Base-by-base conservation (phyloP, 2,797 vertebrate genomes). In the Crenuchus spilurus region DNA sequence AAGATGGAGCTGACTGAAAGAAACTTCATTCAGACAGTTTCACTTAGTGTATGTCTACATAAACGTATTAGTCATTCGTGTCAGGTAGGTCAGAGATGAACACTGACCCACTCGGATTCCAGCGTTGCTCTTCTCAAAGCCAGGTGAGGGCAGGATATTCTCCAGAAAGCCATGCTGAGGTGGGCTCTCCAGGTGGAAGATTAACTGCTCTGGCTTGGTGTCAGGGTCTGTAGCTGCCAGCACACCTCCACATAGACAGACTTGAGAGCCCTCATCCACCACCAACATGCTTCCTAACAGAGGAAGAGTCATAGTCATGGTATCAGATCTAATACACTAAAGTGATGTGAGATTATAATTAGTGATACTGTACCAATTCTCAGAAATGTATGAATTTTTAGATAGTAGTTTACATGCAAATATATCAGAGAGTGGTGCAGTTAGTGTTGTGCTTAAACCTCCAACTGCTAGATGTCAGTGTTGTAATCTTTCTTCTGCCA, bases 121-220 rank as follows among this genome's bases (percentile, higher is more conserved):
- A 4, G 81, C 84, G 54, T 68, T 90, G 74, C 87, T 92, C 76
- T 94, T 94, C 85, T 94, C 84, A 0, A 85, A 91, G 2, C 87
- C 91, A 0, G 85, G 87, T 4, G 83, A 62, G 0, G 86, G 90
- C 82, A 92, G 85, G 14, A 80, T 86, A 84, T 93, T 95, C 82
- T 93, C 90, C 75, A 93, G 80, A 77, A 91, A 93, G 33, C 88
- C 88, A 0, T 88, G 83, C 3, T 87, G 80, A 30, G 87, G 88
- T 0, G 73, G 84, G 9, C 80, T 85, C 66, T 95, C 91, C 82
- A 93, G 81, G 28, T 77, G 77, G 81, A 95, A 92, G 57, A 87
- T 85, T 52, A 93, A 83, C 30, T 88, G 83, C 28, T 93, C 85
- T 0, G 80, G 66, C 37, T 83, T 28, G 10, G 87, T 92, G 84